Evolutionary conservation across 2,113 vertebrate species (phyloP), one percentile per base, ranked within the genome.

Genomic region (Xiphorhynchus elegans): DNA sequence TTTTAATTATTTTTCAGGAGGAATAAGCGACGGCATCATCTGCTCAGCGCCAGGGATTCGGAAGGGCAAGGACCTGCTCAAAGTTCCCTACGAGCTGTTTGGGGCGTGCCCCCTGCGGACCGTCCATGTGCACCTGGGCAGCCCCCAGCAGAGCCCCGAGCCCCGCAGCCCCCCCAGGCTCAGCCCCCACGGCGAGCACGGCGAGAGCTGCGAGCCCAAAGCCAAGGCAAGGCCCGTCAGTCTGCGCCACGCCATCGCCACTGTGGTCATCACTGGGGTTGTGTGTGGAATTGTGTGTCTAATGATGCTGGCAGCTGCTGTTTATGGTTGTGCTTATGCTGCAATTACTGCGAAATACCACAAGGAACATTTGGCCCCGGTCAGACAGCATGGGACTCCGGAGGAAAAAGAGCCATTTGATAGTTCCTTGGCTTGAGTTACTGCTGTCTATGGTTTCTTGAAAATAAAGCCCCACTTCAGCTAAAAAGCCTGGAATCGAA

Each of bases 261-360:
- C 99, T 2, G 98, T 99, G 15, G 98, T 99, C 63, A 98, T 99
- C 94, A 99, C 99, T 0, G 99, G 99, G 3, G 98, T 99, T 5
- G 98, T 99, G 69, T 99, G 99, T 28, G 99, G 99, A 39, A 97
- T 99, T 3, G 98, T 99, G 79, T 99, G 98, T 74, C 98, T 99
- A 75, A 99, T 99, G 99, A 99, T 99, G 99, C 79, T 99, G 98
- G 99, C 97, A 3, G 99, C 99, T 0, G 98, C 99, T 2, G 97
- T 99, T 37, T 99, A 99, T 0, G 99, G 99, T 47, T 99, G 99
- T 16, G 98, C 99, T 77, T 99, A 99, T 3, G 99, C 99, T 1
- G 99, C 99, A 2, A 97, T 99, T 80, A 98, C 98, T 70, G 99
- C 99, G 82, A 98, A 98, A 68, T 98, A 98, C 96, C 99, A 98